Evolutionary conservation across 2,113 vertebrate species (phyloP), one percentile per base, ranked within the genome.

Genomic region (Semnornis frantzii): DNA sequence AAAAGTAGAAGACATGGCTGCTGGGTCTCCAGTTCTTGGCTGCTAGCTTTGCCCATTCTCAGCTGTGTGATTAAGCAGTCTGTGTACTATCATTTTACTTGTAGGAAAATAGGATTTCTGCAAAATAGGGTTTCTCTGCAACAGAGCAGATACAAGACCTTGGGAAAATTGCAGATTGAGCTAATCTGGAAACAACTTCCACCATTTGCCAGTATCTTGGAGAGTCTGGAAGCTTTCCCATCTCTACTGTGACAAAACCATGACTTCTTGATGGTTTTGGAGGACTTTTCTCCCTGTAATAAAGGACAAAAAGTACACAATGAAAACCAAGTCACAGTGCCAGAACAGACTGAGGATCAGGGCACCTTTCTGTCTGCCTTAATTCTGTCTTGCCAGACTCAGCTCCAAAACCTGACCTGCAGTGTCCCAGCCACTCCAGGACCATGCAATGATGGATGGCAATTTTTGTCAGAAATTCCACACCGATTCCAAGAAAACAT

Each of bases 181-280:
- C 72, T 95, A 73, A 93, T 7, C n/a, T 95, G 79, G 48, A 88
- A 95, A 90, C 20, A 83, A 7, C 42, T 95, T 96, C 82, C 48
- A 63, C 31, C 52, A 58, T 88, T 93, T 93, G 93, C 80, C 90
- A 95, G 1, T 83, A 54, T 92, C 88, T 93, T 83, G 88, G 54
- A 92, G 91, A 89, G 85, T 76, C 63, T 89, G 92, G 92, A 82
- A 89, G 57, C 20, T 74, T 89, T 95, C 83, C 80, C 73, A 52
- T 75, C 54, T 96, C 80, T 57, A 50, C 76, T 94, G 69, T 90
- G 85, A 86, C 90, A 88, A 92, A 95, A 93, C 12, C 65, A 83
- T 52, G 71, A 91, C 74, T 86, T 81, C 62, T 81, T 65, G 88
- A 75, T n/a, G 54, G 70, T 95, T 87, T 88, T 93, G 57, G 72